These are phyloP conservation scores for Ectropis grisescens DNA, from an alignment of 1,140 invertebrate genomes.

Conservation along the genomic window DNA sequence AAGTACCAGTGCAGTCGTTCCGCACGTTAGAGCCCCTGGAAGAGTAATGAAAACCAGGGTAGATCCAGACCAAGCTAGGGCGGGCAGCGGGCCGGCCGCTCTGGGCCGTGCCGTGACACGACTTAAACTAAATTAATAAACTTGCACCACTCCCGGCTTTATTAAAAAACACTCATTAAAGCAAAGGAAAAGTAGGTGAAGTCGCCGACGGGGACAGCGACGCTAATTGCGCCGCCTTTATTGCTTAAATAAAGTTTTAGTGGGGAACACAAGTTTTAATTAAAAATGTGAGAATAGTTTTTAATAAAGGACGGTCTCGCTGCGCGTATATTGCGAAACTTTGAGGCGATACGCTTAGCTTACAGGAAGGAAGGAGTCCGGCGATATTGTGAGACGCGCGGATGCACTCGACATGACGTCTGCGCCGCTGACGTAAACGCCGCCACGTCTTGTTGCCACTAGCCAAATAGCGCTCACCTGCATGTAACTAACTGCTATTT, in stretches of 20 bases:
- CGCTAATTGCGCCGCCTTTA: constrained; percentile 69
- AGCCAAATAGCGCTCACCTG: too few species aligned
- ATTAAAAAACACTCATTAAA: constrained; percentile 71
- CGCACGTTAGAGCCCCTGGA: too few species aligned
- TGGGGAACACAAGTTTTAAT: constrained; percentile 70
- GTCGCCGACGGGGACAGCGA: constrained; percentile 65
- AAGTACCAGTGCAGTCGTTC: too few species aligned
- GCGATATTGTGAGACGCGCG: too few species aligned
- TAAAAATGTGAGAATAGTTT: constrained; percentile 71
- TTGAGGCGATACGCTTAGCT: constrained; percentile 64
- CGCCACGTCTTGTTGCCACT: too few species aligned
- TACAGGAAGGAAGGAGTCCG: constrained; percentile 62
- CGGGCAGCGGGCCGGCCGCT: constrained; percentile 10
- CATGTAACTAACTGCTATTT: too few species aligned
- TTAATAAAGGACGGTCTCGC: constrained; percentile 66
- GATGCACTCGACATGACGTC: constrained; percentile 3
- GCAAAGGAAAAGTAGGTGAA: constrained; percentile 67
- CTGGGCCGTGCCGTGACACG: constrained; percentile 51
- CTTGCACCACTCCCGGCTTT: constrained; percentile 61
- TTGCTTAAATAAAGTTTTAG: constrained; percentile 71
- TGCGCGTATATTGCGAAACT: constrained; percentile 69
- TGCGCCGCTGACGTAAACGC: background rate
- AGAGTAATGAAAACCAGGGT: too few species aligned
- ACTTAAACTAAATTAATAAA: constrained; percentile 69
- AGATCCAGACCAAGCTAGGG: too few species aligned